Base-by-base conservation (phyloP, 2,888 invertebrate genomes). In the Scrobipalpa atriplicella region DNA sequence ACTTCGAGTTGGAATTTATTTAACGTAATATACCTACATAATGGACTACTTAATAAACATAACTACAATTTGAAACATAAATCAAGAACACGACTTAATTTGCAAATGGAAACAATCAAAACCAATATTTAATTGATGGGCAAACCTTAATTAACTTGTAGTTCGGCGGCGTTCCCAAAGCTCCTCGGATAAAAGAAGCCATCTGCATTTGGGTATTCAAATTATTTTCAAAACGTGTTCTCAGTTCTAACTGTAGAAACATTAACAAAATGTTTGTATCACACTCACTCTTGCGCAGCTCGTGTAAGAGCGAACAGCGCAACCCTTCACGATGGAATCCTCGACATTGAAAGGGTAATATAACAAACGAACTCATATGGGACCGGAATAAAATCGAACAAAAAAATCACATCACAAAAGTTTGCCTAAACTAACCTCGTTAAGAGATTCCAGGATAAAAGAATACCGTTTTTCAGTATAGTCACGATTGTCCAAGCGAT, bases 351-450 rank as follows among this genome's bases (percentile, higher is more conserved):
- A 85, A 84, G 86, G 86, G 85, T 85, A 85, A 85, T 85, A 87
- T 85, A 86, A 84, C 85, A 88, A 87, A 86, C 79, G 79, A 76
- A 83, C 86, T 87, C 90, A 90, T 90, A 89, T 80, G 86, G 86
- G 86, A 80, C 84, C 86, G 85, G 80, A 87, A 89, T 86, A 89
- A 90, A 88, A 87, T 73, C 74, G 81, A 85, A 88, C 84, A 87
- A 89, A 89, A 82, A 87, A 88, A 89, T 81, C 84, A 88, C 88
- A 87, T 90, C 87, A 92, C 91, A 90, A 91, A 90, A 90, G 90
- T 92, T 92, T 90, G 92, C 89, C 90, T 92, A 92, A 90, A 89
- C 92, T 92, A 90, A 91, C 89, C 89, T 92, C 90, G 90, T 92
- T 92, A 91, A 86, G 83, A 92, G 91, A 92, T 92, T 88, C 87